Evolutionary conservation across 1,140 invertebrate genomes (phyloP), one percentile per base, ranked within the genome.

Genomic region (Brachionus asplanchnoidis): DNA sequence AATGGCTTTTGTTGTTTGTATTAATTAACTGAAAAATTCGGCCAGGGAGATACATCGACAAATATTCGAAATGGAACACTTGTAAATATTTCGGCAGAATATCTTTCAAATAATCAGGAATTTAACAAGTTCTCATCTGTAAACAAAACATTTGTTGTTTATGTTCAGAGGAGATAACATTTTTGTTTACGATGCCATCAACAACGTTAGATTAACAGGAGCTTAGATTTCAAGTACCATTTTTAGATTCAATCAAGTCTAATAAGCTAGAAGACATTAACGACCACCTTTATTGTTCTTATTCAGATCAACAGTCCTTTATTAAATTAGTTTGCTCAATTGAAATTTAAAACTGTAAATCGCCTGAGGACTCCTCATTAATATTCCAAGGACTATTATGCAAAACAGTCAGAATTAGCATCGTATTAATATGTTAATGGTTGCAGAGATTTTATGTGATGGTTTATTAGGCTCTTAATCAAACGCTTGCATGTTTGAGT

Each of bases 321-420:
- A 50, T 77, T 77, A 77, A 77, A 77, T 77, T 77, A 77, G 26
- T 77, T 53, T 77, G 44, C 73, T 77, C 73, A 77, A 77, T 77
- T 77, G 73, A 77, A 50, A 20, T 42, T 20, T 60, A 60, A 60
- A 60, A 75, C 9, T 75, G 3, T 44, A 23, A 26, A 46, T 50
- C 42, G 73, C 73, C 46, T 20, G 73, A 77, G 73, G 73, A 77
- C 20, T 46, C 0, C 2, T 46, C 23, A 50, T 50, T 50, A 50
- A 50, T 50, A 50, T 50, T 50, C 73, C 23, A 77, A 46, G 17
- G 73, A 73, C 66, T 32, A 36, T 68, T 32, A 28, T 14, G 66
- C 26, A 32, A 23, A 65, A 20, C 9, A 65, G 56, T 65, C 32
- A 68, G 26, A 68, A 68, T 68, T 32, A 68, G 66, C 9, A 28